Base-by-base conservation (phyloP, 1,140 invertebrate species). In the Oscheius sp. region DNA sequence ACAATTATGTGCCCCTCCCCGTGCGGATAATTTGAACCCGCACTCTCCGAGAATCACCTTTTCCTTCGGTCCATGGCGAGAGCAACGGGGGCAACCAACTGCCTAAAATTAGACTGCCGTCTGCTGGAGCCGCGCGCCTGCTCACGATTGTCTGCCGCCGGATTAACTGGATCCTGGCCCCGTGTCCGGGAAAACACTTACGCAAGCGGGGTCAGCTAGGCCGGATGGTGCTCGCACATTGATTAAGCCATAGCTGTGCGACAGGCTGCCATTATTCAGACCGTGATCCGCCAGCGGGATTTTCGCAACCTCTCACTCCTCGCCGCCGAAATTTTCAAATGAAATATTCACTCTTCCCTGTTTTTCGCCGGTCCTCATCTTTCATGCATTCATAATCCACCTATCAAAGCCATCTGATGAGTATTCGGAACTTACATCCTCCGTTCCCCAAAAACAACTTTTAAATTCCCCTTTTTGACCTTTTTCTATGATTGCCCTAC, bases 201-300 rank as follows among this genome's bases (percentile, higher is more conserved):
- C 49, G 49, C 23, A 55, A 55, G 49, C 7, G 49, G 49, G 7
- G 49, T 13, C 7, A 55, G 49, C n/a, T 42, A 42, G 10, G 38
- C 38, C 49, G 49, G 49, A 55, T 55, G 49, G 49, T 55, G 49
- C 49, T 55, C 49, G 49, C 49, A 55, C 49, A 55, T 55, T 55
- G 49, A 55, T 55, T 55, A 55, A 55, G 49, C 49, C 23, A 42
- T 42, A n/a, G 38, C 38, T 42, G 38, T 15, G 15, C 15, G 49
- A 55, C 49, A 55, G 49, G 28, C 28, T 23, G 49, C 49, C 23
- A 55, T 55, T 55, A 55, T 55, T 55, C 49, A 55, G 49, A 55
- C 49, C 7, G 49, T 55, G 7, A 15, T 15, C 4, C 49, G 49
- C 38, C 7, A 42, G 38, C 7, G 7, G 7, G 28, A 55, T 23